Evolutionary conservation across 2,888 invertebrate species (phyloP).

Genomic region (Pristionchus japonicus): DNA sequence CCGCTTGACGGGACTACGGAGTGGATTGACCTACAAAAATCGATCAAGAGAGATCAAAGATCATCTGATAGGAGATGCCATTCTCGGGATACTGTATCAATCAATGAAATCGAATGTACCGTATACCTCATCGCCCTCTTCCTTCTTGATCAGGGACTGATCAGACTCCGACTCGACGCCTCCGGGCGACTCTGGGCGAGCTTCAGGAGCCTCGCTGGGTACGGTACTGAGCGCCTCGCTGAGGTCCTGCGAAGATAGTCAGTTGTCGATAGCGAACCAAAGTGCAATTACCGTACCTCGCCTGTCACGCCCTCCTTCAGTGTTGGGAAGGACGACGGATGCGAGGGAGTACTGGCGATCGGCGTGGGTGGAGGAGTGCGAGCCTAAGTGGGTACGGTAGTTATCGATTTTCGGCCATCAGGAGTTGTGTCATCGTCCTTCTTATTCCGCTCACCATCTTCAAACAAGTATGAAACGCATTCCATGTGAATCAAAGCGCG

Average conservation of each 20-base stretch:
- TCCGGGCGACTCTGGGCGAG: background rate
- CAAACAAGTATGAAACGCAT: background rate
- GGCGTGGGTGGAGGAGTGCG: slow-evolving; percentile 18
- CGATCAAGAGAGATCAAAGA: background rate
- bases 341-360: background rate
- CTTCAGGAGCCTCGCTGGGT: background rate
- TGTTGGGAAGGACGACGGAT: background rate
- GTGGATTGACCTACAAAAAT: slow-evolving; percentile 7
- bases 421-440: background rate
- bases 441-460: background rate
- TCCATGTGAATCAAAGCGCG: too few relatives aligned
- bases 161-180: background rate
- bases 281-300: background rate
- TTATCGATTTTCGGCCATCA: background rate
- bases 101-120: too few relatives aligned
- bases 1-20: slow-evolving; percentile 24
- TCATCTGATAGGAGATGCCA: background rate
- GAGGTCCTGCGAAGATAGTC: background rate
- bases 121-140: slow-evolving; percentile 41
- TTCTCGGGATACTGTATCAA: background rate
- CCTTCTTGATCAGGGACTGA: slow-evolving; percentile 16
- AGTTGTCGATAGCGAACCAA: background rate
- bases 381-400: background rate
- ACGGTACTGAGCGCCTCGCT: background rate
- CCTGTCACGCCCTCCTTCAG: background rate